phyloP scores from a whole-genome alignment of 1,140 invertebrate genomes.

The Drosophila grimshawi region DNA sequence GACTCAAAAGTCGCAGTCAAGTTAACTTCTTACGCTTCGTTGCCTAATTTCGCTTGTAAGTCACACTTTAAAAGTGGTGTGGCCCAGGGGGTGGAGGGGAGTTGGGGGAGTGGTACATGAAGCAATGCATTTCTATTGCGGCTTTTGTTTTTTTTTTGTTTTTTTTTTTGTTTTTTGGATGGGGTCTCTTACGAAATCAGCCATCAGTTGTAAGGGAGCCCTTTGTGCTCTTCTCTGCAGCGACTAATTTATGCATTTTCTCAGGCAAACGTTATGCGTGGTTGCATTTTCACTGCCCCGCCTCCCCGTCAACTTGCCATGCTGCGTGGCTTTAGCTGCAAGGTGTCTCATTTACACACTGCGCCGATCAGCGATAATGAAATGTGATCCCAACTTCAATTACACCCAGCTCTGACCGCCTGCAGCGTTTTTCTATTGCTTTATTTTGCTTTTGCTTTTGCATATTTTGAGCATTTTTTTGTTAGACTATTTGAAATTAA shows the following conservation, averaged over 20 bases:
- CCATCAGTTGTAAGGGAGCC: neutral
- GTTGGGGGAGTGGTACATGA: constrained; percentile 19
- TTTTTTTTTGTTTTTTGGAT: neutral
- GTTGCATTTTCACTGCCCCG: constrained; percentile 29
- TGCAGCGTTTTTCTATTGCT: neutral
- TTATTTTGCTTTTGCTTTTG: neutral
- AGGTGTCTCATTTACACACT: constrained; percentile 36
- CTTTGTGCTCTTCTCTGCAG: neutral
- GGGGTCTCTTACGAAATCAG: constrained; percentile 36
- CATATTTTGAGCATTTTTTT: neutral
- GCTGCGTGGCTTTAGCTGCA: neutral
- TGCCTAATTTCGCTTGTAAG: constrained; percentile 65
- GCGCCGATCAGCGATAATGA: constrained; percentile 20
- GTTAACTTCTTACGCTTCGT: constrained; percentile 56
- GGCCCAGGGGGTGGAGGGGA: neutral
- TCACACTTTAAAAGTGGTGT: constrained; percentile 52
- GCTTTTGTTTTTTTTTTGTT: constrained; percentile 1
- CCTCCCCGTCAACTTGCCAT: neutral
- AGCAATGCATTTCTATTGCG: constrained; percentile 32
- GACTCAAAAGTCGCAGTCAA: constrained; percentile 35
- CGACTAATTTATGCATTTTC: constrained; percentile 74
- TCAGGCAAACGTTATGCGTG: constrained; percentile 64
- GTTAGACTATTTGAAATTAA: constrained; percentile 50
- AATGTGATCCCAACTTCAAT: constrained; percentile 4
- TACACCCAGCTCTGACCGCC: neutral